Percentiles rank a stretch among this genome's conserved stretches.
These are phyloP conservation scores for Chanos chanos DNA, from an alignment of 2,797 vertebrate genomes.

Conservation along the genomic window DNA sequence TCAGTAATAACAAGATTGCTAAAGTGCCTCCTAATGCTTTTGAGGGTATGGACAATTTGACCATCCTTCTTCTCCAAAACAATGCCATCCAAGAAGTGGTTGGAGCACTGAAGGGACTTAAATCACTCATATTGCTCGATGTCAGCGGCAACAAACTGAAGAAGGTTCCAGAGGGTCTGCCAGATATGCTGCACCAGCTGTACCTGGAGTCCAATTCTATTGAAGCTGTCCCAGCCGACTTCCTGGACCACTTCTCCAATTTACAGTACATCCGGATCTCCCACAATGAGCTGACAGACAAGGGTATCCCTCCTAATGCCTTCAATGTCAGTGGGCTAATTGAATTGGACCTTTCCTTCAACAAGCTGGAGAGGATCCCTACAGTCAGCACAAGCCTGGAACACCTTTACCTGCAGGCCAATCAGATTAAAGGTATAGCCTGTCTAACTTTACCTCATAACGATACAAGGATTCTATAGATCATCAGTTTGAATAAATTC, in stretches of 20 bases:
- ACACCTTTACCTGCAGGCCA: conserved; percentile 95
- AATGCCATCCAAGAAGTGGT: conserved; percentile 86
- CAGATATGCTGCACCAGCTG: conserved; percentile 84
- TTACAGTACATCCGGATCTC: conserved; percentile 87
- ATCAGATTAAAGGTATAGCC: conserved; percentile 86
- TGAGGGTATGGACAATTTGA: conserved; percentile 90
- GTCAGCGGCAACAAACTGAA: conserved; percentile 86
- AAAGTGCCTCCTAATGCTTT: conserved; percentile 78
- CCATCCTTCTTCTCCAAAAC: conserved; percentile 84
- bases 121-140: conserved; percentile 85
- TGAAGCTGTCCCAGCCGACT: conserved; percentile 77
- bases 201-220: conserved; percentile 92
- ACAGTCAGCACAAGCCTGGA: conserved; percentile 83
- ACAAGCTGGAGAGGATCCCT: conserved; percentile 92
- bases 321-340: conserved; percentile 92
- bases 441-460: too few species aligned
- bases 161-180: conserved; percentile 83
- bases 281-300: conserved; percentile 88
- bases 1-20: conserved; percentile 84
- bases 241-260: conserved; percentile 77
- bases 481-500: too few species aligned
- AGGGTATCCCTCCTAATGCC: conserved; percentile 81
- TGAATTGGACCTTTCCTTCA: conserved; percentile 93
- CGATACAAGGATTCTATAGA: too few species aligned
- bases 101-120: conserved; percentile 74